Percentiles rank a stretch among this genome's conserved stretches.
These are phyloP conservation scores for Amitus sp. DNA, from an alignment of 2,888 invertebrate species.

Conservation along the genomic window DNA sequence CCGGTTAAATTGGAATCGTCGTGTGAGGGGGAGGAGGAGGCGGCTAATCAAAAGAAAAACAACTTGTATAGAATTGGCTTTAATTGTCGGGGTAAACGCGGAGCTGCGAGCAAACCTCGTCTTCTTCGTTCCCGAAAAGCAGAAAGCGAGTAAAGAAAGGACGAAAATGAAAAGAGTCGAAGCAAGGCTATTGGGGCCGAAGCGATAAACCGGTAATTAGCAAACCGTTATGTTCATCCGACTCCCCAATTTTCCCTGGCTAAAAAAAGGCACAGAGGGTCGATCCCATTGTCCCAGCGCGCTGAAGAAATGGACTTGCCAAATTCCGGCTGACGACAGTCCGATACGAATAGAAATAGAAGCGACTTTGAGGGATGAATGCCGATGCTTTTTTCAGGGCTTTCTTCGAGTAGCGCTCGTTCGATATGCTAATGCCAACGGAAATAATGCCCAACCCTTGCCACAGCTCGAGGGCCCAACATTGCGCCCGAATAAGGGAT, in stretches of 20 bases:
- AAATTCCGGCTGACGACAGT: neutral
- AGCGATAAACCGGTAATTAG: conserved; percentile 58
- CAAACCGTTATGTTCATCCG: conserved; percentile 45
- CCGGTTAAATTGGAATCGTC: conserved; percentile 61
- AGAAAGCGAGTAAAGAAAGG: conserved; percentile 45
- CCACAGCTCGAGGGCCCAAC: too few species aligned
- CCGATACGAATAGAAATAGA: neutral
- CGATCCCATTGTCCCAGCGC: neutral
- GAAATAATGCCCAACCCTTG: neutral
- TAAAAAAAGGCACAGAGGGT: conserved; percentile 8
- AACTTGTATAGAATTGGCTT: conserved; percentile 61
- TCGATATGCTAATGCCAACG: neutral
- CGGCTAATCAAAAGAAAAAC: conserved; percentile 60
- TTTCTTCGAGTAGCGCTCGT: neutral
- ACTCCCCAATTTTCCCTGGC: conserved; percentile 10
- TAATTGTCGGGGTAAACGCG: conserved; percentile 50
- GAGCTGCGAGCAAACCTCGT: neutral
- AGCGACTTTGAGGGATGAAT: neutral
- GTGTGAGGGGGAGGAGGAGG: conserved; percentile 56
- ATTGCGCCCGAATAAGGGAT: too few species aligned
- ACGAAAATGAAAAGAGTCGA: conserved; percentile 38
- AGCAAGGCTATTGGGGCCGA: conserved; percentile 32
- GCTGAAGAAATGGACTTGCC: too few species aligned
- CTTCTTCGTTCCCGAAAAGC: conserved; percentile 37
- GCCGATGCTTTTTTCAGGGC: neutral